Evolutionary conservation across 2,888 invertebrate genomes (phyloP), one percentile per base, ranked within the genome.

Genomic region (Elgonia sp.): DNA sequence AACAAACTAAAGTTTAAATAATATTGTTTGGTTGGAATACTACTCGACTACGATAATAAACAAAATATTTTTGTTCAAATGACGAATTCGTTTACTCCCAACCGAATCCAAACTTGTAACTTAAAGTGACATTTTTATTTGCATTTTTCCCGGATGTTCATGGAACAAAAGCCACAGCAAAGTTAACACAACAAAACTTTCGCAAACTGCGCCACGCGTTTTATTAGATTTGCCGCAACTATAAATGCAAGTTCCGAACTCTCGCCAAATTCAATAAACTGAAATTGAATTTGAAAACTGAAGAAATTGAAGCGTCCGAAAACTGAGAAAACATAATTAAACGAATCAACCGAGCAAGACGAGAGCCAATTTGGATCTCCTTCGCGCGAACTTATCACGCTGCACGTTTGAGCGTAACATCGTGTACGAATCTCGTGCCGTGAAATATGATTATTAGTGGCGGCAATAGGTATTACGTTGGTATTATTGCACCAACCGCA

Each of bases 371-470:
- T 79, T 12, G 55, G 29, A 18, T 16, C 16, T 14, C 29, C 46
- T 62, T 50, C 16, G 39, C 62, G 46, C 53, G 55, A 16, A 57
- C 20, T 37, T 77, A 65, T 55, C 21, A 42, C 18, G 5, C 18
- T 7, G 20, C 67, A 57, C 57, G 57, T 42, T 57, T 29, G 16
- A 79, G 79, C 57, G 40, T 79, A 16, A 37, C 50, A 50, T 20
- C 20, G 40, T 18, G 50, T 20, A 39, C 72, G 70, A 77, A 79
- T 80, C 80, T 76, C 70, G 65, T 62, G 84, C 65, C 87, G 50
- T 87, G 84, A 87, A 87, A 87, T 87, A 84, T 81, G 87, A 79
- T 87, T 87, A 87, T 87, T 73, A 79, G 69, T 18, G 63, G 69
- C 63, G 18, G 62, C 69, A 37, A 29, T 70, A 77, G 29, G 75